phyloP scores from a whole-genome alignment of 2,797 vertebrate species.

The Potorous gilbertii region DNA sequence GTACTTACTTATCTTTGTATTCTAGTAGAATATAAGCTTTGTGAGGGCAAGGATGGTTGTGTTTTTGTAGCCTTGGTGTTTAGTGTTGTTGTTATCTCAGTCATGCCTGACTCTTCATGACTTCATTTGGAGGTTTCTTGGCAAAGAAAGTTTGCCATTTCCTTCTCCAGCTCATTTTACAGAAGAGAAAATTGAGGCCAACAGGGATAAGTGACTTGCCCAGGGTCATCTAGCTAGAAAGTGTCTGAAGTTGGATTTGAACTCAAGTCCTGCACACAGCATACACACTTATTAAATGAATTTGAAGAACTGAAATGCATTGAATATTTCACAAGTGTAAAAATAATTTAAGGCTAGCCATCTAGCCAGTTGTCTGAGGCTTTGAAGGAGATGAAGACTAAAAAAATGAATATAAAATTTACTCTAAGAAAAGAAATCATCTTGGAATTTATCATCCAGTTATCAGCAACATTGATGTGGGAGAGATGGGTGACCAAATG shows the following conservation, averaged over 20 bases:
- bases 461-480: background rate
- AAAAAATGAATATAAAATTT: background rate
- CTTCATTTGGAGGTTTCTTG: background rate
- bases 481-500: background rate
- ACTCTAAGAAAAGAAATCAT: background rate
- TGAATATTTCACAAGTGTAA: background rate
- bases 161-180: background rate
- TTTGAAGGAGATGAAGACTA: background rate
- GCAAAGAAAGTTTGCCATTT: background rate
- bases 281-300: background rate
- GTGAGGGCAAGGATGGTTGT: background rate
- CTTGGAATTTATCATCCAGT: conserved; percentile 11
- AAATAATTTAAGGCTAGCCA: background rate
- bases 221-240: background rate
- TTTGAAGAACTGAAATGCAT: background rate
- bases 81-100: background rate
- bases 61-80: background rate
- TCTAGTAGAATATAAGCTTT: background rate
- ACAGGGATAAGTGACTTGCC: background rate
- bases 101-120: background rate
- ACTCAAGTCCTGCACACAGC: background rate
- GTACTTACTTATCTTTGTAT: background rate
- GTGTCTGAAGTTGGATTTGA: background rate
- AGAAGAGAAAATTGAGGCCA: background rate
- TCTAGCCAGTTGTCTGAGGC: background rate